Conservation (phyloP, 2,888 invertebrate genomes). For the Gisinianus flammeolus region DNA sequence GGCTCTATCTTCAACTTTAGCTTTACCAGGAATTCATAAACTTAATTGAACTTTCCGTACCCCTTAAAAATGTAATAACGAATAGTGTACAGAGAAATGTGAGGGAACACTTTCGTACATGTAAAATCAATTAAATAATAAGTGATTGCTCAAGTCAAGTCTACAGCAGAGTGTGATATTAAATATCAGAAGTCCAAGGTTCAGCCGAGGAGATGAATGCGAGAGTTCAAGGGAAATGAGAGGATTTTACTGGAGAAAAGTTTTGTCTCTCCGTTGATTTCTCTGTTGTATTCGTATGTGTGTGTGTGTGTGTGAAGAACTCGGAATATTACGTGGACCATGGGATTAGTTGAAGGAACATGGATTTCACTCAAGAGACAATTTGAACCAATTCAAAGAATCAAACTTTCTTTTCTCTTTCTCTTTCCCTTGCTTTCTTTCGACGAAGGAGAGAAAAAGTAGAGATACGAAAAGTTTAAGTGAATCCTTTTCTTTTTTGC, state of each 20-base stretch:
- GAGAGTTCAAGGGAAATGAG: no score
- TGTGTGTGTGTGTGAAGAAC: background rate
- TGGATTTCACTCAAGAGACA: conserved; percentile 29
- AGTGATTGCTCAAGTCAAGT: no score
- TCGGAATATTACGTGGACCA: background rate
- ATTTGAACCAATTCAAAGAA: conserved; percentile 20
- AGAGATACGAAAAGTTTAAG: background rate
- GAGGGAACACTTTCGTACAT: background rate
- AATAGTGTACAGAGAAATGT: no score
- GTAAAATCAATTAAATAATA: no score
- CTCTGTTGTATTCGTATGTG: background rate
- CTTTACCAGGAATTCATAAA: background rate
- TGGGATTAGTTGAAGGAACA: conserved; percentile 27
- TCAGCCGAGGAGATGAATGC: background rate
- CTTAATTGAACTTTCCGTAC: conserved; percentile 2
- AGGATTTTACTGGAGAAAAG: no score
- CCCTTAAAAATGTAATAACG: no score
- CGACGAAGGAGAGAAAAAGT: background rate
- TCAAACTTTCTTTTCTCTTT: conserved; percentile 12
- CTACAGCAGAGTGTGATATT: no score
- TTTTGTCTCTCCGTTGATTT: background rate
- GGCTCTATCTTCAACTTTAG: background rate
- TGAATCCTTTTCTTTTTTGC: background rate
- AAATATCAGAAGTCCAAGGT: background rate
- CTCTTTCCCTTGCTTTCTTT: conserved; percentile 9